Evolutionary conservation across 2,888 invertebrate species (phyloP).

Genomic region (Pimpla rufipes): DNA sequence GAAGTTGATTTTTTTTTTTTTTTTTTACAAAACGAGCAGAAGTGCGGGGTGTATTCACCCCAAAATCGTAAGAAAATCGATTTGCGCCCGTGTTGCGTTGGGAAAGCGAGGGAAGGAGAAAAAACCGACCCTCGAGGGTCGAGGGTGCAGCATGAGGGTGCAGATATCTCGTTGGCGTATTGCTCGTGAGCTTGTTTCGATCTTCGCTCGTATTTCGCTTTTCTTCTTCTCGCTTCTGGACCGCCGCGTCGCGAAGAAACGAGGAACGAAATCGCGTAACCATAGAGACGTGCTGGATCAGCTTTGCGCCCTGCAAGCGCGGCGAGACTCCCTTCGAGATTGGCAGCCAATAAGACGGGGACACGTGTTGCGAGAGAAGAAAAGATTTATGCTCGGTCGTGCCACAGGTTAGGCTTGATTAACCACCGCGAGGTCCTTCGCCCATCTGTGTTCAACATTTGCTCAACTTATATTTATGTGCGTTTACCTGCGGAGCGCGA

Average conservation of each 20-base stretch:
- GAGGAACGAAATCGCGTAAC: conserved; percentile 60
- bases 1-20: no score
- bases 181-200: conserved; percentile 4
- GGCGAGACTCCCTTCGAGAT: conserved; percentile 14
- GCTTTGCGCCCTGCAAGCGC: not conserved
- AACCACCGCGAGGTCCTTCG: not conserved
- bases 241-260: conserved; percentile 32
- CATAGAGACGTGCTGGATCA: conserved; percentile 59
- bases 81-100: not conserved
- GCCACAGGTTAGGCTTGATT: not conserved
- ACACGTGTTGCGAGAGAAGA: conserved; percentile 6
- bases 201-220: conserved; percentile 11
- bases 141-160: conserved; percentile 8
- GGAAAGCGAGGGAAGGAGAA: no score
- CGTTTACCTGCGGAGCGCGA: not conserved
- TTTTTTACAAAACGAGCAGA: not conserved
- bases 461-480: not conserved
- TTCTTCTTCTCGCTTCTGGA: conserved; percentile 22
- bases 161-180: conserved; percentile 12
- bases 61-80: conserved; percentile 11
- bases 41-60: not conserved
- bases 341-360: not conserved
- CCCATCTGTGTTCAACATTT: not conserved
- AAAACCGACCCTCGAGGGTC: not conserved
- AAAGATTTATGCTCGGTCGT: conserved; percentile 5